phyloP scores from a whole-genome alignment of 2,888 invertebrate genomes.

The Chrysolina oricalcia region DNA sequence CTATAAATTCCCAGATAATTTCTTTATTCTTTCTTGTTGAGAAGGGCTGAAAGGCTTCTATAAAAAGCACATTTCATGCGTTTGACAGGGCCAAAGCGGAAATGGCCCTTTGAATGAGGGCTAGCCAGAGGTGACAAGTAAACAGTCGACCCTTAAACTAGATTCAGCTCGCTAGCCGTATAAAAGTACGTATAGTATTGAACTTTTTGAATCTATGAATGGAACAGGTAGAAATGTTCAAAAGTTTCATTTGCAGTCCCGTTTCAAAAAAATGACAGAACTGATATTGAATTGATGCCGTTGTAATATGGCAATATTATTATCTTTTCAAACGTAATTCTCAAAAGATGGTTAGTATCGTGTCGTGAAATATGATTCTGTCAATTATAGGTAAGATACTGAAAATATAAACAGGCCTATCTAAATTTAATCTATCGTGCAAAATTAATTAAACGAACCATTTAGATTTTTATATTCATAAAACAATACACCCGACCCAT shows the following conservation, averaged over 20 bases:
- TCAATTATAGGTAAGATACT: too few species aligned
- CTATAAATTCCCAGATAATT: slow-evolving; percentile 53
- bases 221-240: not conserved
- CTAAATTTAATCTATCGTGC: too few species aligned
- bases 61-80: slow-evolving; percentile 57
- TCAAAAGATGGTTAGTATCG: too few species aligned
- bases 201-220: slow-evolving; percentile 1
- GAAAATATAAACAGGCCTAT: too few species aligned
- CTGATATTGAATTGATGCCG: too few species aligned
- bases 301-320: too few species aligned
- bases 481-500: too few species aligned
- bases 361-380: too few species aligned
- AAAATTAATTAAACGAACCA: too few species aligned
- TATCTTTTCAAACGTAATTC: too few species aligned
- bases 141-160: slow-evolving; percentile 7
- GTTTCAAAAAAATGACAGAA: too few species aligned
- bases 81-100: slow-evolving; percentile 56
- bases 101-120: slow-evolving; percentile 49
- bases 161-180: not conserved
- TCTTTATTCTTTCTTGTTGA: slow-evolving; percentile 48
- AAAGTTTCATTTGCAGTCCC: not conserved
- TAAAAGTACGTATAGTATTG: slow-evolving; percentile 1
- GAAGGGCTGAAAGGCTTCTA: slow-evolving; percentile 51
- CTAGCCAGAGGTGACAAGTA: slow-evolving; percentile 32
- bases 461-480: too few species aligned